phyloP scores from a whole-genome alignment of 2,113 vertebrate genomes.

The Anhinga anhinga region DNA sequence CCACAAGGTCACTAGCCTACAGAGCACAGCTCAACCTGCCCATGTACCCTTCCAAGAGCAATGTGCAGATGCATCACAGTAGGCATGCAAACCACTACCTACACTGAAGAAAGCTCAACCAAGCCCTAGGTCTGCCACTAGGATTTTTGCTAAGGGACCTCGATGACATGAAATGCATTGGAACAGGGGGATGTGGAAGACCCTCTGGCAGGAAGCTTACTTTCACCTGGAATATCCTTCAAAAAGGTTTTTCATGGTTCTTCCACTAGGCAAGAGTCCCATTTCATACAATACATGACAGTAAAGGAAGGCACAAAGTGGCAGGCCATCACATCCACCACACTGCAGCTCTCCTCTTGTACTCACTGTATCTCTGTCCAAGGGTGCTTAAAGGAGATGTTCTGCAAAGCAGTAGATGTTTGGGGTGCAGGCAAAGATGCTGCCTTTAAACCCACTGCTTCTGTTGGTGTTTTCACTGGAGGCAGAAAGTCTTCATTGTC shows the following conservation, averaged over 20 bases:
- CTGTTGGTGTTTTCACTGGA: slow-evolving; percentile 80
- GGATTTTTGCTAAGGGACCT: neutral
- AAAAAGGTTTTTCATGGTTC: neutral
- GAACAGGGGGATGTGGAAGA: neutral
- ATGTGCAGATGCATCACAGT: neutral
- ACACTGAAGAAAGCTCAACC: neutral
- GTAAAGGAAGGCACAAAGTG: neutral
- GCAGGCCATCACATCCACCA: accelerated
- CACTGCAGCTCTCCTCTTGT: neutral
- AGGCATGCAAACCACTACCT: neutral
- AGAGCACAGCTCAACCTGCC: neutral
- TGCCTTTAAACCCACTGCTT: slow-evolving; percentile 83
- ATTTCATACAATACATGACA: neutral
- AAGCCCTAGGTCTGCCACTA: neutral
- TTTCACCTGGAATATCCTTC: neutral
- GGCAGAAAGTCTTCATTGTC: slow-evolving; percentile 83
- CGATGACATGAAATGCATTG: neutral
- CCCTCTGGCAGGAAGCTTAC: neutral
- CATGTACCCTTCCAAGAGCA: accelerated
- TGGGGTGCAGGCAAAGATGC: slow-evolving; percentile 73
- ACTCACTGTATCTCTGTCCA: slow-evolving; percentile 96
- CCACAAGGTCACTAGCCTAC: neutral
- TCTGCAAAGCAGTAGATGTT: slow-evolving; percentile 73
- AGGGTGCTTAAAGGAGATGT: slow-evolving; percentile 93
- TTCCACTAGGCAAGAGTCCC: neutral